These are phyloP conservation scores for Myrmophylax atrothorax DNA, from an alignment of 2,113 vertebrate genomes.

Conservation along the genomic window DNA sequence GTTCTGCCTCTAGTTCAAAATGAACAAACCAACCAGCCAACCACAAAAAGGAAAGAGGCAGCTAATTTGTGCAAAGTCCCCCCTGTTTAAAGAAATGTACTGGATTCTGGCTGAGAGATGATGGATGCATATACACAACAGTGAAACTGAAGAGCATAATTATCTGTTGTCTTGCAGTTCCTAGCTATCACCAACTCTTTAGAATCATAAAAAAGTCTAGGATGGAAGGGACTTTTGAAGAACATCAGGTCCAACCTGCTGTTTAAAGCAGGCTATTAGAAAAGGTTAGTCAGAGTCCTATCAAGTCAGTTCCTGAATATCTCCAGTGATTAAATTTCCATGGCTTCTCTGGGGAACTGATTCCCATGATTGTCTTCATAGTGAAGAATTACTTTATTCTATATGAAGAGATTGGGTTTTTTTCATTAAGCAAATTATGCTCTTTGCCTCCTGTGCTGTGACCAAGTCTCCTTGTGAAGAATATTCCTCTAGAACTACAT, in stretches of 20 bases:
- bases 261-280: neutral
- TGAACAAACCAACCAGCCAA: neutral
- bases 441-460: neutral
- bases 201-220: neutral
- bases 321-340: neutral
- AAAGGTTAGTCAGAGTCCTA: neutral
- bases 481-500: neutral
- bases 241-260: neutral
- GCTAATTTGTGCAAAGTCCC: neutral
- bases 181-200: neutral
- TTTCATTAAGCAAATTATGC: neutral
- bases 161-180: neutral
- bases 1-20: neutral
- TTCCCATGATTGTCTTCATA: neutral
- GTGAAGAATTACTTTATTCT: neutral
- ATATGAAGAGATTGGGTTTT: neutral
- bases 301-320: neutral
- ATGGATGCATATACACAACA: neutral
- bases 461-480: neutral
- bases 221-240: neutral
- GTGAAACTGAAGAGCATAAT: neutral
- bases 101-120: neutral
- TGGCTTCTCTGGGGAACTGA: neutral
- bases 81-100: neutral
- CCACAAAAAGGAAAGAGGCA: neutral